These are phyloP conservation scores for Laticauda laticaudata DNA, from an alignment of 2,113 vertebrate species.

Conservation along the genomic window DNA sequence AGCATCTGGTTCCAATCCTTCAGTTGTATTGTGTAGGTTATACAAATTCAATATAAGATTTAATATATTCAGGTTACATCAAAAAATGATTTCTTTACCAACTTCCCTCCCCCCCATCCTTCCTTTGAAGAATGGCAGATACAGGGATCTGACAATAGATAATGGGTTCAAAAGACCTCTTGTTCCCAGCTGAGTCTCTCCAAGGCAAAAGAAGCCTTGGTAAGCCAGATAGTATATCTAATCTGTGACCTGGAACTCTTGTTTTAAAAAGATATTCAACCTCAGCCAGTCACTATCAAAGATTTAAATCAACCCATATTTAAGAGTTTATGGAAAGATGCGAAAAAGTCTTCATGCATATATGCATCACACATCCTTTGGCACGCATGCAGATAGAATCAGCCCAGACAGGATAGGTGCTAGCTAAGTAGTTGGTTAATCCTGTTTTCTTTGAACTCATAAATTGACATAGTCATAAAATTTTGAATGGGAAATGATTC, in stretches of 20 bases:
- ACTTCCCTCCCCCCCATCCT: no score
- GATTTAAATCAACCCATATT: neutral
- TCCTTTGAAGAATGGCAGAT: no score
- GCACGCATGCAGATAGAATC: neutral
- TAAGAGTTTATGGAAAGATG: neutral
- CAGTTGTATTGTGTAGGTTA: no score
- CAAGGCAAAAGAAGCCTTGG: neutral
- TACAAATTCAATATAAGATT: no score
- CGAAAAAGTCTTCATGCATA: neutral
- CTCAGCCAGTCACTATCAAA: neutral
- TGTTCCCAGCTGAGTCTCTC: neutral
- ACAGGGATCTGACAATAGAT: no score
- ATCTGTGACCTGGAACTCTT: neutral
- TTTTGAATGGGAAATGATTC: neutral
- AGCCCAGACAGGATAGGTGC: neutral
- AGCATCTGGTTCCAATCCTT: no score
- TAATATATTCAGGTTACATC: no score
- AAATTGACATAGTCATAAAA: neutral
- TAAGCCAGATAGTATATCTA: neutral
- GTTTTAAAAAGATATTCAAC: neutral
- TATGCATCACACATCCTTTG: neutral
- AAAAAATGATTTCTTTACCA: no score
- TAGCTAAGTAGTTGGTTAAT: neutral
- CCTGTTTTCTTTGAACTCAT: neutral
- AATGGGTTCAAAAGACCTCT: neutral